These are phyloP conservation scores for Dromaius novaehollandiae DNA, from an alignment of 2,113 vertebrate genomes.

Conservation along the genomic window DNA sequence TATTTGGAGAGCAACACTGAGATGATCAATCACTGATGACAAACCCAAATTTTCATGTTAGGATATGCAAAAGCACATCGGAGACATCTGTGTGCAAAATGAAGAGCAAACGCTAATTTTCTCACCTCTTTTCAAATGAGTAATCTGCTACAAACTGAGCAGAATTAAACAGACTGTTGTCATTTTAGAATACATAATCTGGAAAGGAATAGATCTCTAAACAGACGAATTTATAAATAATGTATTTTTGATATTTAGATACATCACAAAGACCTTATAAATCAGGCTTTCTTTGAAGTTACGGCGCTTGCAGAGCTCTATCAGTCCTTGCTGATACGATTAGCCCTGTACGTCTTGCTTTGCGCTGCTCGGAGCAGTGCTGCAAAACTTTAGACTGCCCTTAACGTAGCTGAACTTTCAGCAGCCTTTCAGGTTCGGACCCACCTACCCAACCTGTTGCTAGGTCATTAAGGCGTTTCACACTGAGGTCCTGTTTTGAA, in stretches of 20 bases:
- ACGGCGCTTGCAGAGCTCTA: neutral
- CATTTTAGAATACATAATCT: neutral
- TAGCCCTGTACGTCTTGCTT: neutral
- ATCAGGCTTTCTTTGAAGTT: neutral
- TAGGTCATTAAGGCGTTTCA: neutral
- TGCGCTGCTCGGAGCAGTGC: neutral
- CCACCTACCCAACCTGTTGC: neutral
- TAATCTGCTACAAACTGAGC: neutral
- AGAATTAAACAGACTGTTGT: neutral
- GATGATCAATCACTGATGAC: slow-evolving; percentile 46
- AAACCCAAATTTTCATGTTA: slow-evolving; percentile 22
- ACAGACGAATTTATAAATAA: neutral
- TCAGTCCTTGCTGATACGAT: neutral
- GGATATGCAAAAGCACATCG: neutral
- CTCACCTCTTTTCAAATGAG: neutral
- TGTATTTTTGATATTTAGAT: neutral
- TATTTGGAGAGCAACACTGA: neutral
- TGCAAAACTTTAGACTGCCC: neutral
- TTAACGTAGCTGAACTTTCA: neutral
- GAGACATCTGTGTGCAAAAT: slow-evolving; percentile 11
- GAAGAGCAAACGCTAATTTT: neutral
- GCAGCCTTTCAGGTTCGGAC: neutral
- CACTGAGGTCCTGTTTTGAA: neutral
- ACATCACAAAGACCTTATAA: neutral
- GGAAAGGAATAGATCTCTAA: neutral